Percentiles rank a stretch among this genome's conserved stretches.
Conservation (phyloP, 2,797 vertebrate genomes). For the Enteromius radiatus region DNA sequence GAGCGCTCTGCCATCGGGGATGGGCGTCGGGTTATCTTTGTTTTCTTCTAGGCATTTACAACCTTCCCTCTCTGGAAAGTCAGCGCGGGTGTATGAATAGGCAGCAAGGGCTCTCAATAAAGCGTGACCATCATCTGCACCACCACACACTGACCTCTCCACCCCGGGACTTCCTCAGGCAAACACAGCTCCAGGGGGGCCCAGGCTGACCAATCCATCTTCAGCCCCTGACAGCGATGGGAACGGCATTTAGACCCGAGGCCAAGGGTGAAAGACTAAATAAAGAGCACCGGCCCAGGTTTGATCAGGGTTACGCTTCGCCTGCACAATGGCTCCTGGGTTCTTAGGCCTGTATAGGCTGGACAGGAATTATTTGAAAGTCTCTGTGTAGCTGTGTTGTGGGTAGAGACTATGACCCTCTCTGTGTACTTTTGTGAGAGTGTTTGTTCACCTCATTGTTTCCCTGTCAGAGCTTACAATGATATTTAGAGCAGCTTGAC, state of each 20-base stretch:
- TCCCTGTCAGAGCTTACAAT: not conserved
- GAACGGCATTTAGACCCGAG: constrained; percentile 77
- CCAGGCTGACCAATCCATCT: constrained; percentile 78
- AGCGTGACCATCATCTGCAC: constrained; percentile 65
- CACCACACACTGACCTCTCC: constrained; percentile 58
- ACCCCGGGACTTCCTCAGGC: constrained; percentile 53
- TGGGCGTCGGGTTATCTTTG: constrained; percentile 66
- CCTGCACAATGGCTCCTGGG: not conserved
- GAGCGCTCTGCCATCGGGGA: constrained; percentile 59
- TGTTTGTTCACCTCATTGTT: not conserved
- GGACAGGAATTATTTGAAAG: not conserved
- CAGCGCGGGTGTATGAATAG: constrained; percentile 41
- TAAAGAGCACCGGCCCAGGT: constrained; percentile 32
- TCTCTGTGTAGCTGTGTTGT: not conserved
- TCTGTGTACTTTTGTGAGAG: not conserved
- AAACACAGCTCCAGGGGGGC: constrained; percentile 69
- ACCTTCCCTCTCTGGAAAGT: constrained; percentile 46
- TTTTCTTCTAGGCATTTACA: constrained; percentile 69
- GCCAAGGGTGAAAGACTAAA: constrained; percentile 52
- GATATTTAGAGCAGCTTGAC: not conserved
- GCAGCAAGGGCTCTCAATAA: constrained; percentile 66
- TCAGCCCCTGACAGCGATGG: constrained; percentile 76
- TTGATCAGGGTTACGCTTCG: not conserved
- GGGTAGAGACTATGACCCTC: not conserved
- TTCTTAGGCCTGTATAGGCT: not conserved